Conservation (phyloP, 1,140 invertebrate species). For the Heliothis subflexa region DNA sequence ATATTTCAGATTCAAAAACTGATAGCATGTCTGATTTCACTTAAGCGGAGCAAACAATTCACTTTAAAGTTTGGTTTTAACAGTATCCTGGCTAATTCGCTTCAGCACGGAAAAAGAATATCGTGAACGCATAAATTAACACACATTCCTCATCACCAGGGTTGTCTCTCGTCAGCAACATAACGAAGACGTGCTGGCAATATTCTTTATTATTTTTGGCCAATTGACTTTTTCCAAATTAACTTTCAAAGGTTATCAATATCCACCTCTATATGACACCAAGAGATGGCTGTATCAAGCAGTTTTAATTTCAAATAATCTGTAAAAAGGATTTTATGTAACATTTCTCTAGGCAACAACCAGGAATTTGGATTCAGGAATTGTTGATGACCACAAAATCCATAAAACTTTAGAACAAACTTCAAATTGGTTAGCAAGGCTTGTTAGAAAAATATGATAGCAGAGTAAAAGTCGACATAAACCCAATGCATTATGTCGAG, state of each 20-base stretch:
- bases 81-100: conserved; percentile 27
- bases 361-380: too few species aligned
- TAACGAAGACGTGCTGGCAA: background rate
- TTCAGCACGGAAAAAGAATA: conserved; percentile 35
- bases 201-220: background rate
- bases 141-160: conserved; percentile 22
- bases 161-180: background rate
- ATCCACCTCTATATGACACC: too few species aligned
- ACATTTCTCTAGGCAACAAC: too few species aligned
- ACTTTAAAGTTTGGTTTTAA: background rate
- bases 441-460: too few species aligned
- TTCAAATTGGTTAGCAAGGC: too few species aligned
- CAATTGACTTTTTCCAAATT: background rate
- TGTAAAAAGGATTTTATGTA: too few species aligned
- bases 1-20: background rate
- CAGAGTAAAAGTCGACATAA: background rate
- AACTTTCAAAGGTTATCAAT: too few species aligned
- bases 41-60: background rate
- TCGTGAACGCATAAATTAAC: conserved; percentile 41
- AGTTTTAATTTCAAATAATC: too few species aligned
- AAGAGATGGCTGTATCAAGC: too few species aligned
- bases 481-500: background rate
- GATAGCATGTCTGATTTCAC: too few species aligned
- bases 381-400: too few species aligned
- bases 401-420: too few species aligned